These are phyloP conservation scores for Chloroclysta siterata DNA, from an alignment of 2,888 invertebrate species.

Conservation along the genomic window DNA sequence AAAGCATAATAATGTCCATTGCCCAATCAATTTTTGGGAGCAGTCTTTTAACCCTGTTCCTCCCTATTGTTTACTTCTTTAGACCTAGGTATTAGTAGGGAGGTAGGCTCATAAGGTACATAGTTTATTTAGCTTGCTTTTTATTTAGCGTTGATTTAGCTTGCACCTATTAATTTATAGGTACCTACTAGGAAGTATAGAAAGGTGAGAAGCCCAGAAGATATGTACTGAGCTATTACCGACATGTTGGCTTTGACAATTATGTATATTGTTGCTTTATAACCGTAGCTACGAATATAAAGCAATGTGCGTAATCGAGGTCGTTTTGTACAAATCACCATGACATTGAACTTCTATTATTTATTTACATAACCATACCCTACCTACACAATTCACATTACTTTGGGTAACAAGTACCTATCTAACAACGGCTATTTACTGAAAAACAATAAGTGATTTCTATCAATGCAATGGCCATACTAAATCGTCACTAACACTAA, in stretches of 20 bases:
- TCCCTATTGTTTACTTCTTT: no score
- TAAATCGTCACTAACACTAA: not conserved
- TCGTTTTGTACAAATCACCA: conserved; percentile 56
- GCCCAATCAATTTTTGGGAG: no score
- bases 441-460: conserved; percentile 17
- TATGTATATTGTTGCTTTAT: conserved; percentile 22
- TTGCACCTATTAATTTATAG: no score
- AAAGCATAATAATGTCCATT: no score
- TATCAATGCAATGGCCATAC: not conserved
- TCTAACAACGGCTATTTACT: conserved; percentile 10
- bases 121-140: no score
- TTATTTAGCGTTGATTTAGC: no score
- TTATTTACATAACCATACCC: conserved; percentile 31
- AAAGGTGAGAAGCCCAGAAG: not conserved
- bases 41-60: no score
- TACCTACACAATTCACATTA: no score
- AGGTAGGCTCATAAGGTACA: no score
- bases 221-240: not conserved
- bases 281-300: conserved; percentile 41
- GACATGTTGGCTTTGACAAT: conserved; percentile 15
- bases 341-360: conserved; percentile 64
- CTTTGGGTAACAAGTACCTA: conserved; percentile 16
- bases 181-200: not conserved
- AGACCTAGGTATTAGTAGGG: no score
- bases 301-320: conserved; percentile 56